phyloP scores from a whole-genome alignment of 2,113 vertebrate genomes.

The Lonchura striata region DNA sequence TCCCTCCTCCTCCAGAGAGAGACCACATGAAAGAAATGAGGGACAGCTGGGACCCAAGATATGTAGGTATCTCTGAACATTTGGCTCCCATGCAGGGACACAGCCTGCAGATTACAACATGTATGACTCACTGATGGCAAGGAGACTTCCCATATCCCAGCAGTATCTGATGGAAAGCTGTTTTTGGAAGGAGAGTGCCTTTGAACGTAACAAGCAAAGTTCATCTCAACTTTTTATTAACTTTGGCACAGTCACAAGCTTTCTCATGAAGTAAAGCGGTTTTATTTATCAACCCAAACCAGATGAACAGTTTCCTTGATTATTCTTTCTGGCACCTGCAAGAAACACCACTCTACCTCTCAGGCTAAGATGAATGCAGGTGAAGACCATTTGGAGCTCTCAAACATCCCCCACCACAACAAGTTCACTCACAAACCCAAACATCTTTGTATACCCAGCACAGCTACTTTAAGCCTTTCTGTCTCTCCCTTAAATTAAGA shows the following conservation, averaged over 20 bases:
- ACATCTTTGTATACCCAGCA: background rate
- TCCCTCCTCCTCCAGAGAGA: background rate
- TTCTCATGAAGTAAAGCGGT: constrained; percentile 5
- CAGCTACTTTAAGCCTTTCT: background rate
- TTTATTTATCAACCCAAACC: constrained; percentile 34
- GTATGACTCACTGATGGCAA: background rate
- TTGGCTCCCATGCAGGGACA: constrained; percentile 48
- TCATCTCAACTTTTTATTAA: constrained; percentile 56
- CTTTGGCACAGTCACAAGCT: constrained; percentile 22
- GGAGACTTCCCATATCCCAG: background rate
- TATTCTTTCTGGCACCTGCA: background rate
- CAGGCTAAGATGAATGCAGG: background rate
- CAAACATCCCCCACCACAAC: background rate
- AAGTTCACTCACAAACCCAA: background rate
- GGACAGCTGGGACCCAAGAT: constrained; percentile 24
- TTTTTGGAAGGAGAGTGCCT: background rate
- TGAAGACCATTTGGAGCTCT: background rate
- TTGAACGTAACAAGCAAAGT: constrained; percentile 37
- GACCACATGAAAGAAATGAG: constrained; percentile 35
- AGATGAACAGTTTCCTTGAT: background rate
- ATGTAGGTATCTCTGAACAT: constrained; percentile 18
- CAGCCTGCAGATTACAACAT: accelerated
- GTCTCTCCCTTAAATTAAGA: background rate
- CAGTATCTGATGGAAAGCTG: constrained; percentile 33
- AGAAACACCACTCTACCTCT: background rate